Evolutionary conservation across 1,140 invertebrate genomes (phyloP).

Genomic region (Heliconius hewitsoni): DNA sequence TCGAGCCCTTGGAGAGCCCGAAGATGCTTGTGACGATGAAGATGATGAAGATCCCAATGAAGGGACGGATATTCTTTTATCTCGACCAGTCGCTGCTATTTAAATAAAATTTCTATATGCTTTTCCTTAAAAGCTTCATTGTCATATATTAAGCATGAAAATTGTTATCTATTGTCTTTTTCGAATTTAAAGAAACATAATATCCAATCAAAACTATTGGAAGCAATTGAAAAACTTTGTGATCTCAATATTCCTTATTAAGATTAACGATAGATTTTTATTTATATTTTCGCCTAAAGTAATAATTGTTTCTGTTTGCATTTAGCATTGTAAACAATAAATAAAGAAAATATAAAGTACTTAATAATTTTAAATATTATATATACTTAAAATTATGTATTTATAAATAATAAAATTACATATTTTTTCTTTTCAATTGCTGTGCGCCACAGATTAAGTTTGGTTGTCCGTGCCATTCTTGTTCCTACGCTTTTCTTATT

Average conservation of each 20-base stretch:
- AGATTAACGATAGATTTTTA: no score
- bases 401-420: no score
- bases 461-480: no score
- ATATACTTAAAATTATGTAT: no score
- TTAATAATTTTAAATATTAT: no score
- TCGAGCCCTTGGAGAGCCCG: slow-evolving; percentile 90
- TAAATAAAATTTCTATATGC: slow-evolving; percentile 22
- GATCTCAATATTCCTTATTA: background rate
- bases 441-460: no score
- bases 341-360: no score
- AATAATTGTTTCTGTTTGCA: no score
- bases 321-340: no score
- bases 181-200: slow-evolving; percentile 11
- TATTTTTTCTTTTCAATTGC: no score
- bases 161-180: background rate
- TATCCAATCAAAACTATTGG: background rate
- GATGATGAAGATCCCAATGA: slow-evolving; percentile 85
- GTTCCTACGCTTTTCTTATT: no score
- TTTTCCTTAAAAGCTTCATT: background rate
- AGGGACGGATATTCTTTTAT: slow-evolving; percentile 54
- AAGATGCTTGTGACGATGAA: slow-evolving; percentile 90
- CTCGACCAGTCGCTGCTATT: slow-evolving; percentile 53
- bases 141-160: background rate
- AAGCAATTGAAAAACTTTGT: background rate
- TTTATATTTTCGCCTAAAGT: no score